Evolutionary conservation across 2,113 vertebrate genomes (phyloP).

Genomic region (Piaya cayana): DNA sequence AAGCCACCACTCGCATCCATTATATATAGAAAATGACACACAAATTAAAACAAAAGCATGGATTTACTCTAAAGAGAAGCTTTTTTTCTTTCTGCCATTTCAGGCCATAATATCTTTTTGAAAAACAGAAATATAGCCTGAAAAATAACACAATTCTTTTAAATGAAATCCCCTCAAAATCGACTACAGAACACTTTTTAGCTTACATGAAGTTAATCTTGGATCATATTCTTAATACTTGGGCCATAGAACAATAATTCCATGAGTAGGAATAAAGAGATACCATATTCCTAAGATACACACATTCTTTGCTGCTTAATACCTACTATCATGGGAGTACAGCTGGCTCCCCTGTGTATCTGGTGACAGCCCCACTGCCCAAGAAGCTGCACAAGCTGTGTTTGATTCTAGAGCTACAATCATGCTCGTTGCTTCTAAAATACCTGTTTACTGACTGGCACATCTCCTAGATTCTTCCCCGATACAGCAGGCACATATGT

Average conservation of each 20-base stretch:
- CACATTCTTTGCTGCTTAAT: background rate
- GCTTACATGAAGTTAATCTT: background rate
- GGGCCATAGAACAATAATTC: background rate
- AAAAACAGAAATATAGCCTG: background rate
- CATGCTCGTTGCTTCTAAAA: background rate
- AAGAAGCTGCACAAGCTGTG: too few relatives aligned
- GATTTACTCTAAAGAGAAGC: background rate
- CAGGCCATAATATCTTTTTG: background rate
- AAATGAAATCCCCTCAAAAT: background rate
- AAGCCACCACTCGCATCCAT: background rate
- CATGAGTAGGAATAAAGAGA: background rate
- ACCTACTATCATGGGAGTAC: background rate
- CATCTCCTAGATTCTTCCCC: background rate
- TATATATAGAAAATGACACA: background rate
- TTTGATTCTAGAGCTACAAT: background rate
- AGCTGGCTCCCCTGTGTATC: background rate
- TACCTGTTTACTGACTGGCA: background rate
- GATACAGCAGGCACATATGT: too few relatives aligned
- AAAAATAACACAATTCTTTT: background rate
- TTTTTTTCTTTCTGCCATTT: background rate
- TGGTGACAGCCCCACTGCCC: background rate
- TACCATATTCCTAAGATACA: background rate
- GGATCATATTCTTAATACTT: background rate
- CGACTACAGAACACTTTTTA: background rate
- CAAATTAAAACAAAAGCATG: background rate